phyloP scores from a whole-genome alignment of 2,888 invertebrate genomes.

The Zygogramma bicolorata region DNA sequence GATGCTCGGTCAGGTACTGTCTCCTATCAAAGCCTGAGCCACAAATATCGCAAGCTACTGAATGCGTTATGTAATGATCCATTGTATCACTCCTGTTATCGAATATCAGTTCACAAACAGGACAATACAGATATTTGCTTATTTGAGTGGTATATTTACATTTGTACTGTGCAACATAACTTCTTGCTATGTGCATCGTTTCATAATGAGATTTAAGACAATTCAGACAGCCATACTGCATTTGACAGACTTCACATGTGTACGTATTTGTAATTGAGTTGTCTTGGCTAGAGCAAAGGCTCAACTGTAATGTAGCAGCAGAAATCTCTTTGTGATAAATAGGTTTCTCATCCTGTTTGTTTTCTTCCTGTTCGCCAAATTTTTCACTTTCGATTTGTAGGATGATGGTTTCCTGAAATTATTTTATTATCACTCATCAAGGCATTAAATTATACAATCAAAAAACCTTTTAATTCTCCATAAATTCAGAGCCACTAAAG shows the following conservation, averaged over 20 bases:
- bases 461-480: no score
- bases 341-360: not conserved
- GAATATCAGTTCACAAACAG: conserved; percentile 40
- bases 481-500: no score
- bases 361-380: conserved; percentile 9
- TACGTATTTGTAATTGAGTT: conserved; percentile 23
- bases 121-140: conserved; percentile 29
- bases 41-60: conserved; percentile 50
- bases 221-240: conserved; percentile 46
- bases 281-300: conserved; percentile 21
- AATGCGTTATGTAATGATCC: conserved; percentile 47
- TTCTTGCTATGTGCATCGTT: conserved; percentile 45
- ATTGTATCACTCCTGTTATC: conserved; percentile 33
- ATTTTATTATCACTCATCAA: no score
- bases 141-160: conserved; percentile 36
- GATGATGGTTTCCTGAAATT: conserved; percentile 45
- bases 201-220: conserved; percentile 53
- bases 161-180: conserved; percentile 45
- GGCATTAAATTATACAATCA: no score
- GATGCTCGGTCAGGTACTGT: conserved; percentile 48
- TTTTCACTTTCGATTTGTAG: conserved; percentile 42
- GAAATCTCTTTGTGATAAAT: conserved; percentile 13
- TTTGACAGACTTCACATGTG: conserved; percentile 37
- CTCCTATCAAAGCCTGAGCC: conserved; percentile 51
- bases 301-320: conserved; percentile 12